phyloP scores from a whole-genome alignment of 2,888 invertebrate genomes.

The Ophonus ardosiacus region DNA sequence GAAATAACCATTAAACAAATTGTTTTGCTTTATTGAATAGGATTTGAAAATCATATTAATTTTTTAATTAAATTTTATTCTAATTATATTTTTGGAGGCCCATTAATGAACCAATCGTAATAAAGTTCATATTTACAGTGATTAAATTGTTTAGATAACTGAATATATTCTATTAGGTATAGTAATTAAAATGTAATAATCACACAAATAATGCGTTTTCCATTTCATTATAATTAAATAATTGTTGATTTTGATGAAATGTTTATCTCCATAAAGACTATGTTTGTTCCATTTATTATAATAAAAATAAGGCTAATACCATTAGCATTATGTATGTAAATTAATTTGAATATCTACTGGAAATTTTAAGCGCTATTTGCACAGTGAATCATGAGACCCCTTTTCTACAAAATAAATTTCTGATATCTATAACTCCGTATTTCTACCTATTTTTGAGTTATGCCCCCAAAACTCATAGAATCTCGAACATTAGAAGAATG shows the following conservation, averaged over 20 bases:
- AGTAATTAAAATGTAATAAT: neutral
- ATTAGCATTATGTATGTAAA: too few species aligned
- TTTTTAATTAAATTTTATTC: too few species aligned
- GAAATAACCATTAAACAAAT: neutral
- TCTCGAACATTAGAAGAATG: too few species aligned
- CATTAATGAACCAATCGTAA: neutral
- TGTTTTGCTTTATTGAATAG: neutral
- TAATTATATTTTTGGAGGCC: too few species aligned
- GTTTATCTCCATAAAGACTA: neutral
- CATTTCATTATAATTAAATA: neutral
- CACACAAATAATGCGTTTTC: neutral
- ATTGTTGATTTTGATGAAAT: neutral
- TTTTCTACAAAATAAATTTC: too few species aligned
- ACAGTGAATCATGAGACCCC: too few species aligned
- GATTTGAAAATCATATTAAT: neutral
- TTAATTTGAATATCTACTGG: too few species aligned
- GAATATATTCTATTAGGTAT: neutral
- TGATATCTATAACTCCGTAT: too few species aligned
- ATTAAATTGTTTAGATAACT: neutral
- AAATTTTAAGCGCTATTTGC: too few species aligned
- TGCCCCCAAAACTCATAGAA: too few species aligned
- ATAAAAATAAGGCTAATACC: too few species aligned
- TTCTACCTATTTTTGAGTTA: too few species aligned
- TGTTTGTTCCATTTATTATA: neutral
- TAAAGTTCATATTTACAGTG: neutral